These are phyloP conservation scores for Chaetodon trifasciatus DNA, from an alignment of 2,797 vertebrate species.

Conservation along the genomic window DNA sequence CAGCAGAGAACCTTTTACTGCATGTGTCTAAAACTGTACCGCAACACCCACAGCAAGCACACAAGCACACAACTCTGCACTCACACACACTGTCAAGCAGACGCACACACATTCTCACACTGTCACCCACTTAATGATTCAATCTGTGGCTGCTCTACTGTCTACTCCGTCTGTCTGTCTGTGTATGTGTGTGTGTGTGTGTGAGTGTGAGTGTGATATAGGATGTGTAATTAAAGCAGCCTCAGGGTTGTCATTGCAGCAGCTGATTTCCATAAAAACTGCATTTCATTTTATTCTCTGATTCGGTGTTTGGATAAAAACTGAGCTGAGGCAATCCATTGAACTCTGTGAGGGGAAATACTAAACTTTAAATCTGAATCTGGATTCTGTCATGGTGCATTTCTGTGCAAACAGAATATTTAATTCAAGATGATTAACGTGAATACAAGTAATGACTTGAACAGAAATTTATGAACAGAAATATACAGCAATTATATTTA, in stretches of 20 bases:
- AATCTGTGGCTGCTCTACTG: conserved; percentile 28
- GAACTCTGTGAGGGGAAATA: neutral
- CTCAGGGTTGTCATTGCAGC: conserved; percentile 29
- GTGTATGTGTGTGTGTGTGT: neutral
- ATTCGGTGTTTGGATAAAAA: conserved; percentile 16
- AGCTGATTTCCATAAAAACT: conserved; percentile 27
- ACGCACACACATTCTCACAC: conserved; percentile 24
- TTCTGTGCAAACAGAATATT: neutral
- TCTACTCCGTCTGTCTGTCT: conserved; percentile 4
- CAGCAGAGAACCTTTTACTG: conserved; percentile 3
- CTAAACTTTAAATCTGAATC: conserved; percentile 2
- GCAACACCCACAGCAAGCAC: conserved; percentile 3
- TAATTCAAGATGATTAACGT: neutral
- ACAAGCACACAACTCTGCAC: conserved; percentile 12
- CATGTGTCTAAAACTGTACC: neutral
- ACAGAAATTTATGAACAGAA: neutral
- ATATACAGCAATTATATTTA: neutral
- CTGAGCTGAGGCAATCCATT: conserved; percentile 5
- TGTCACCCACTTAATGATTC: conserved; percentile 59
- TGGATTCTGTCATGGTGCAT: neutral
- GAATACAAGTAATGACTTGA: too few relatives aligned
- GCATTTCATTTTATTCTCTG: conserved; percentile 5
- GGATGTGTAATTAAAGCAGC: conserved; percentile 46
- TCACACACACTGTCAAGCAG: neutral
- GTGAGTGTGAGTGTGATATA: conserved; percentile 10